Percentiles rank a stretch among this genome's conserved stretches.
Evolutionary conservation across 1,140 invertebrate genomes (phyloP).

Genomic region (Bombus pyrosoma): DNA sequence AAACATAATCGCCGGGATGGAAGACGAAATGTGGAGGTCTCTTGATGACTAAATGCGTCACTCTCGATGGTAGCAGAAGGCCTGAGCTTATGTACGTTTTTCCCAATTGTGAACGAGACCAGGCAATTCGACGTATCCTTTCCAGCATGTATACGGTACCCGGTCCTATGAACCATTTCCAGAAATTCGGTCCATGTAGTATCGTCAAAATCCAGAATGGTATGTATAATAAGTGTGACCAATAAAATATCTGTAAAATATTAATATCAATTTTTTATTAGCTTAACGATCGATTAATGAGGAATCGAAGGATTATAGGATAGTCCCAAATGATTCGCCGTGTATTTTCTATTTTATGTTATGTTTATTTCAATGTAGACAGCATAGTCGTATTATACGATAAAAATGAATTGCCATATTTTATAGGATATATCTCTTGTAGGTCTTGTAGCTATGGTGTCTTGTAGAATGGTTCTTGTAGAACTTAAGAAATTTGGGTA

Average conservation of each 20-base stretch:
- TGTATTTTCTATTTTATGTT: no score
- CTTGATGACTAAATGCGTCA: slow-evolving; percentile 94
- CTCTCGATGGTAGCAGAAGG: slow-evolving; percentile 91
- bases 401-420: no score
- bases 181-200: slow-evolving; percentile 96
- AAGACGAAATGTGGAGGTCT: slow-evolving; percentile 93
- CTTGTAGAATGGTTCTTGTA: no score
- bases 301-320: no score
- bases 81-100: slow-evolving; percentile 94
- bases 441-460: no score
- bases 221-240: slow-evolving; percentile 95
- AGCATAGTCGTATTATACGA: no score
- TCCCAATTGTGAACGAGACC: slow-evolving; percentile 87
- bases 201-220: slow-evolving; percentile 94
- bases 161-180: slow-evolving; percentile 96
- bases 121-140: slow-evolving; percentile 86
- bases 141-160: slow-evolving; percentile 92
- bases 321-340: no score
- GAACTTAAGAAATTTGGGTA: no score
- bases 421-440: no score
- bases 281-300: not conserved
- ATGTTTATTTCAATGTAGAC: no score
- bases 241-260: slow-evolving; percentile 92
- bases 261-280: not conserved
- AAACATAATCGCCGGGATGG: slow-evolving; percentile 97